A percentile compares a stretch with the other conserved stretches of the same genome.
phyloP scores from a whole-genome alignment of 2,113 vertebrate species.

The Pelodiscus sinensis region DNA sequence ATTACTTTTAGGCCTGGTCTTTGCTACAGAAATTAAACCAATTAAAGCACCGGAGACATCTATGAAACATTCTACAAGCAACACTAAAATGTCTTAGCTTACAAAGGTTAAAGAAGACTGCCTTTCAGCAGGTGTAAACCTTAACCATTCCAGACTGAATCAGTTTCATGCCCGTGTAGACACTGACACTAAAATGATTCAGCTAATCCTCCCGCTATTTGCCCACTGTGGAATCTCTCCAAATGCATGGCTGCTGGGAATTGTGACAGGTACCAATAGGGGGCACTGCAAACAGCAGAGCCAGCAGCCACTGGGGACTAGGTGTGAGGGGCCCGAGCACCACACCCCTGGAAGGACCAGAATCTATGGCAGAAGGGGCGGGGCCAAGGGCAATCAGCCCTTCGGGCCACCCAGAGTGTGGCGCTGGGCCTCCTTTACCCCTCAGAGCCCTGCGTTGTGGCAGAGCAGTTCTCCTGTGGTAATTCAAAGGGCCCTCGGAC shows the following conservation, averaged over 20 bases:
- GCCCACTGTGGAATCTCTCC: conserved; percentile 27
- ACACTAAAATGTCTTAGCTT: conserved; percentile 20
- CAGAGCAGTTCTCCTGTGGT: too few species aligned
- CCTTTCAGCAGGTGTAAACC: not conserved
- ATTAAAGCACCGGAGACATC: conserved; percentile 30
- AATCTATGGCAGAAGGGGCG: too few species aligned
- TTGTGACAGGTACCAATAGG: not conserved
- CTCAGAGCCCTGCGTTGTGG: too few species aligned
- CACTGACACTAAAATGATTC: conserved; percentile 28
- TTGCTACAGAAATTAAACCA: conserved; percentile 34
- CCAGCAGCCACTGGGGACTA: too few species aligned
- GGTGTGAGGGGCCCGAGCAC: too few species aligned
- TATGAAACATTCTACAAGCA: conserved; percentile 13
- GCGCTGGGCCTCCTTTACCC: too few species aligned
- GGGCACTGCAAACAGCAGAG: not conserved
- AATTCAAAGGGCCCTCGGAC: too few species aligned
- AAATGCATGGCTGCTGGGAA: not conserved
- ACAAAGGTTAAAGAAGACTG: conserved; percentile 30
- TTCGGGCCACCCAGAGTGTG: too few species aligned
- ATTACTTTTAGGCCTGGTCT: conserved; percentile 27
- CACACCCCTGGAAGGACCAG: too few species aligned
- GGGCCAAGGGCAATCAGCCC: too few species aligned
- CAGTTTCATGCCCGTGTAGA: conserved; percentile 1
- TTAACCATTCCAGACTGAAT: not conserved
- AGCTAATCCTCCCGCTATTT: not conserved